phyloP scores from a whole-genome alignment of 2,888 invertebrate genomes.

The Dusona sp. region DNA sequence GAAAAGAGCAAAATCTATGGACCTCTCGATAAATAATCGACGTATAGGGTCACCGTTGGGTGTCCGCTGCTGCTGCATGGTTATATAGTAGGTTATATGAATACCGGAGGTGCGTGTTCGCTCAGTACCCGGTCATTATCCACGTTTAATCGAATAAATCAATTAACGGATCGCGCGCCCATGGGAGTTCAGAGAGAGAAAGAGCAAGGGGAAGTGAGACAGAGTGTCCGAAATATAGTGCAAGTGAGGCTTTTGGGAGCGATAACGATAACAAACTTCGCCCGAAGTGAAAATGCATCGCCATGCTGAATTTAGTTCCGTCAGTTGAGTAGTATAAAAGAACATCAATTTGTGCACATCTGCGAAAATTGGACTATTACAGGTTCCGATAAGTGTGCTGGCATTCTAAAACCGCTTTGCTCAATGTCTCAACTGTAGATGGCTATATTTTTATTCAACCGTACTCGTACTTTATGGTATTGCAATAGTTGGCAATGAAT shows the following conservation, averaged over 20 bases:
- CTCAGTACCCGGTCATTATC: constrained; percentile 74
- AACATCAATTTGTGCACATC: background rate
- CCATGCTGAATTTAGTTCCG: background rate
- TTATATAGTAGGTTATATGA: constrained; percentile 19
- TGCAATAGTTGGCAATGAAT: background rate
- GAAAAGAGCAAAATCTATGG: constrained; percentile 33
- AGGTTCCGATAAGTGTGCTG: background rate
- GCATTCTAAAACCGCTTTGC: background rate
- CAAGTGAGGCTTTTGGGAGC: constrained; percentile 32
- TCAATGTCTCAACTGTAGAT: background rate
- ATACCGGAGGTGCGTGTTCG: constrained; percentile 58
- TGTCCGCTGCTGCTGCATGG: constrained; percentile 26
- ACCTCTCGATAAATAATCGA: constrained; percentile 65
- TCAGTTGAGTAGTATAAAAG: constrained; percentile 13
- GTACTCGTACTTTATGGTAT: background rate
- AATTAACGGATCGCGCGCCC: constrained; percentile 77
- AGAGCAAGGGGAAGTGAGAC: background rate
- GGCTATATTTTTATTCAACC: background rate
- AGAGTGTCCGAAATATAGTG: background rate
- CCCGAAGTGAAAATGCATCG: constrained; percentile 54
- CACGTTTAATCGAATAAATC: constrained; percentile 80
- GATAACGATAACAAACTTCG: constrained; percentile 69
- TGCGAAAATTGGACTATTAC: background rate
- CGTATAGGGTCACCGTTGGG: constrained; percentile 48
- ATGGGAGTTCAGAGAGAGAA: constrained; percentile 42